Percentiles rank a stretch among this genome's conserved stretches.
Evolutionary conservation across 2,888 invertebrate species (phyloP).

Genomic region (Mactromeris polynyma): DNA sequence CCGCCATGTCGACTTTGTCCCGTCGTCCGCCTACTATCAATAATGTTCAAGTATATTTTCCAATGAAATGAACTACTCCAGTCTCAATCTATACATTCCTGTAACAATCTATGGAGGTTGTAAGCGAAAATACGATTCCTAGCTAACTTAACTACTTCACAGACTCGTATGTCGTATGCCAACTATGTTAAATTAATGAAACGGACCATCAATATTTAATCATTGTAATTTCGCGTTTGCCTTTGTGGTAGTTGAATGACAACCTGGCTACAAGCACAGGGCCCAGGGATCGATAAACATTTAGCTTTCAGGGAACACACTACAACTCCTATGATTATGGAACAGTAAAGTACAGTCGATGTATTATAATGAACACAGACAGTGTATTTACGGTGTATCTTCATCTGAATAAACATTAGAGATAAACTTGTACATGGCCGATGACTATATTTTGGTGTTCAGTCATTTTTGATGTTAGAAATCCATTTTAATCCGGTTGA

Average conservation of each 20-base stretch:
- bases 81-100: slow-evolving; percentile 3
- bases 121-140: background rate
- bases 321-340: background rate
- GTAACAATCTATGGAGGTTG: background rate
- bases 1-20: background rate
- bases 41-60: background rate
- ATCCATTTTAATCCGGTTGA: background rate
- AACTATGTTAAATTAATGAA: slow-evolving; percentile 58
- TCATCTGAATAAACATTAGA: background rate
- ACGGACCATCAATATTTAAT: slow-evolving; percentile 64
- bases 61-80: background rate
- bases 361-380: background rate
- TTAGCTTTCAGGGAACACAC: slow-evolving; percentile 22
- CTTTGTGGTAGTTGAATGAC: slow-evolving; percentile 25
- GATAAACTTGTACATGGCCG: background rate
- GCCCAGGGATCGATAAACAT: slow-evolving; percentile 15
- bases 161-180: background rate
- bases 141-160: slow-evolving; percentile 8
- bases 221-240: slow-evolving; percentile 63
- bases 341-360: background rate
- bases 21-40: background rate
- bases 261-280: background rate
- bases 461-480: background rate
- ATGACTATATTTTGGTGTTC: background rate
- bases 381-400: background rate